Base-by-base conservation (phyloP, 2,888 invertebrate species). In the Operophtera brumata region DNA sequence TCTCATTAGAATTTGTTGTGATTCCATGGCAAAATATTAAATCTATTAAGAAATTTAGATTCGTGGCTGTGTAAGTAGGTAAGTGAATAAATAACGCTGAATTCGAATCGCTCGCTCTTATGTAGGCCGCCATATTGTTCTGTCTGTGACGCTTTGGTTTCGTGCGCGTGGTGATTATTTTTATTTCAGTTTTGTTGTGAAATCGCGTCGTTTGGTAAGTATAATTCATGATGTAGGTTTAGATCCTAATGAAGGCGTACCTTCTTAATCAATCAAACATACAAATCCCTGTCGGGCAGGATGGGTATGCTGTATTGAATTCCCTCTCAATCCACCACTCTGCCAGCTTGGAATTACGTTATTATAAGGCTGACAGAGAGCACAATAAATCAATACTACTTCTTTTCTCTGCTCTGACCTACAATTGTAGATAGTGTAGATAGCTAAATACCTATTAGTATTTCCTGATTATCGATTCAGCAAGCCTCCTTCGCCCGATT, bases 51-150 rank as follows among this genome's bases (percentile, higher is more conserved):
- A 37, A 32, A 20, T 25, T 10, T 20, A 20, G 2, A 30, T 32
- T 39, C 13, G 34, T 12, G 11, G 20, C 26, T 28, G 25, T 35
- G 9, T 44, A 34, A 5, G 34, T 35, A 25, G 36, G 45, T 36
- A 46, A 46, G 45, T 46, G 26, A 6, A 12, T n/a, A 1, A 3
- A 26, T 9, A 11, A 41, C 6, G 13, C 6, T 30, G 25, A 1
- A 12, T 11, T 9, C n/a, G n/a, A 12, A 36, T 20, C 20, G 20
- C 2, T 3, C 20, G 4, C 14, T 12, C 6, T 11, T 0, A 14
- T 10, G 28, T 37, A 32, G 37, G 43, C 47, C 47, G 53, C 53
- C 53, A 53, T 53, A 37, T 53, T 53, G 53, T 47, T 13, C 25
- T 32, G n/a, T 34, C 11, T 28, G 4, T 25, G 43, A 49, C 25